Conservation (phyloP, 2,888 invertebrate species). For the Syrphus vitripennis region DNA sequence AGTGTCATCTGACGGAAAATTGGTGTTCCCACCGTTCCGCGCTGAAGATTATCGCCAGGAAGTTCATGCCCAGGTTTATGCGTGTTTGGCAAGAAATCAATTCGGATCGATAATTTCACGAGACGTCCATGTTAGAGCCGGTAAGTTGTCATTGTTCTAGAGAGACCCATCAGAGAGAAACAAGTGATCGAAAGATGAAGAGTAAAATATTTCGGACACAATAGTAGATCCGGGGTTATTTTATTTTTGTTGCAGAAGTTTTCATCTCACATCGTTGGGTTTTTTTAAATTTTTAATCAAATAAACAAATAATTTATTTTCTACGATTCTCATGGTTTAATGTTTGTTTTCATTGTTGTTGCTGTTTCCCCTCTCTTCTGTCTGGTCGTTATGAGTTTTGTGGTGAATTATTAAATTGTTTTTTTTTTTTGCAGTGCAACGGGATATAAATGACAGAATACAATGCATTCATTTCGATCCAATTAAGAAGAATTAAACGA, state of each 20-base stretch:
- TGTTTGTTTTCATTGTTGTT: not conserved
- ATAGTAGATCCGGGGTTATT: not conserved
- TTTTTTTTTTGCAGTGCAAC: constrained; percentile 23
- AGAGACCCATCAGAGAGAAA: constrained; percentile 71
- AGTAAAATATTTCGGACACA: constrained; percentile 1
- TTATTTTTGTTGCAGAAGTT: constrained; percentile 34
- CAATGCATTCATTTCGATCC: constrained; percentile 64
- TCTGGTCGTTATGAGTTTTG: constrained; percentile 10
- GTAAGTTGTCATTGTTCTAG: constrained; percentile 83
- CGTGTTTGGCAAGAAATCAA: constrained; percentile 93
- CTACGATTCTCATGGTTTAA: not conserved
- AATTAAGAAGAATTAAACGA: constrained; percentile 70
- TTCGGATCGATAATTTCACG: constrained; percentile 95
- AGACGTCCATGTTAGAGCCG: constrained; percentile 96
- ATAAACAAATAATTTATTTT: not conserved
- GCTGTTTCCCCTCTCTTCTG: not conserved
- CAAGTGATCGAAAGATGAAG: constrained; percentile 38
- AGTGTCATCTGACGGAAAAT: constrained; percentile 94
- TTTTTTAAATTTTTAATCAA: constrained; percentile 12
- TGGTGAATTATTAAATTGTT: constrained; percentile 39
- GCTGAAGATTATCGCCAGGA: constrained; percentile 96
- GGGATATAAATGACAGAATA: not conserved
- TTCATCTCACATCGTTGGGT: constrained; percentile 43
- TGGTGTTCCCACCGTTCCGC: constrained; percentile 96
- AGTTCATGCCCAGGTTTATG: constrained; percentile 96